Evolutionary conservation across 2,797 vertebrate species (phyloP).

Genomic region (Lycodopsis pacificus): DNA sequence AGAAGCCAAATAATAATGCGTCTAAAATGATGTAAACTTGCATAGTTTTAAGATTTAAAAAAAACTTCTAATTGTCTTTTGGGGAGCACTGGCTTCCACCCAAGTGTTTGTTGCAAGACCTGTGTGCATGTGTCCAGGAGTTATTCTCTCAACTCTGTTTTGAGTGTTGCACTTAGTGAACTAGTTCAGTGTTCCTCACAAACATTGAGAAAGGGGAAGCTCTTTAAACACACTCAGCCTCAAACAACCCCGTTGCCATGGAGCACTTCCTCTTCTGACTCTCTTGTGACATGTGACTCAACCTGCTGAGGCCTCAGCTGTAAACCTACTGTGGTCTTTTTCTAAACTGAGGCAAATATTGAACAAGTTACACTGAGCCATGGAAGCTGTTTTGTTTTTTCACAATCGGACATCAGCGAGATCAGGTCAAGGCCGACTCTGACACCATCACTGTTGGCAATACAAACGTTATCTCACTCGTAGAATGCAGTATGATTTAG

Average conservation of each 20-base stretch:
- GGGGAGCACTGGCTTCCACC: neutral
- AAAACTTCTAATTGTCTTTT: neutral
- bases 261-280: conserved; percentile 79
- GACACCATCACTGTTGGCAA: neutral
- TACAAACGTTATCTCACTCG: neutral
- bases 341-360: conserved; percentile 10
- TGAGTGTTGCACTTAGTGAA: conserved; percentile 30
- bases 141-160: conserved; percentile 23
- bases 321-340: conserved; percentile 28
- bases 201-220: conserved; percentile 78
- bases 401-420: neutral
- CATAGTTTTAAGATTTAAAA: neutral
- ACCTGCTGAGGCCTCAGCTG: conserved; percentile 38
- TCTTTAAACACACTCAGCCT: conserved; percentile 55
- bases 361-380: neutral
- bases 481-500: neutral
- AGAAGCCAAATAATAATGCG: neutral
- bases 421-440: neutral
- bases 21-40: neutral
- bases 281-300: conserved; percentile 71
- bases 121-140: conserved; percentile 12
- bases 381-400: neutral
- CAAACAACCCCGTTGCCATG: conserved; percentile 69
- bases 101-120: conserved; percentile 25
- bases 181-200: conserved; percentile 50